A percentile compares a stretch with the other conserved stretches of the same genome.
Conservation (phyloP, 2,888 invertebrate species). For the Drosophila monieri region DNA sequence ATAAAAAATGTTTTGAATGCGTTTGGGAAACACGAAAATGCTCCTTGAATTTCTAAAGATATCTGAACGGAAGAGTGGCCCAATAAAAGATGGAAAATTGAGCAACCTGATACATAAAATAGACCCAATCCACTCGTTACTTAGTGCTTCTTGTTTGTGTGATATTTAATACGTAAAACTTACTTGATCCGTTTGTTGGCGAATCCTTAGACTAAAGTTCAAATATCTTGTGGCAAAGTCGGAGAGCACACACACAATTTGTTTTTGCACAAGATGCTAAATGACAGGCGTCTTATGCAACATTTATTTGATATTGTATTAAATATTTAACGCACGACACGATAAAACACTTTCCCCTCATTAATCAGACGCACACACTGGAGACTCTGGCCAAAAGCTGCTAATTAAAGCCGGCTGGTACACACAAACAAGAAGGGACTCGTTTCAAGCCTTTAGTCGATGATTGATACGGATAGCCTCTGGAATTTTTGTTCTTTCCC, state of each 20-base stretch:
- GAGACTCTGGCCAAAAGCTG: conserved; percentile 32
- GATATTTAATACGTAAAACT: conserved; percentile 16
- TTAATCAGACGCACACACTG: conserved; percentile 59
- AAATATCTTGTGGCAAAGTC: conserved; percentile 9
- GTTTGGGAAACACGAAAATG: conserved; percentile 24
- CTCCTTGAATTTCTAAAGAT: conserved; percentile 7
- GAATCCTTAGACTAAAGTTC: conserved; percentile 22
- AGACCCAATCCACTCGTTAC: neutral
- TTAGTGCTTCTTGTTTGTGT: conserved; percentile 1
- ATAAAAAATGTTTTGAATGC: conserved; percentile 36
- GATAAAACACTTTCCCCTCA: conserved; percentile 78
- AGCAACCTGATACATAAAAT: conserved; percentile 12
- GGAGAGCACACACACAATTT: conserved; percentile 10
- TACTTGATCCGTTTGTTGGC: conserved; percentile 32
- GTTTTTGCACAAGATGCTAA: conserved; percentile 47
- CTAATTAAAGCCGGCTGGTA: conserved; percentile 61
- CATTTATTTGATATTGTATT: conserved; percentile 73
- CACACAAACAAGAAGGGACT: conserved; percentile 17
- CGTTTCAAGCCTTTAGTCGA: conserved; percentile 20
- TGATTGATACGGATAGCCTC: conserved; percentile 31
- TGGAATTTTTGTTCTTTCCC: conserved; percentile 3
- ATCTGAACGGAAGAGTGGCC: conserved; percentile 1
- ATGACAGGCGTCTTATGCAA: conserved; percentile 65
- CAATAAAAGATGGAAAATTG: conserved; percentile 7
- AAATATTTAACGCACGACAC: conserved; percentile 76